Evolutionary conservation across 1,140 invertebrate genomes (phyloP).

Genomic region (Lasaia peninsularis): DNA sequence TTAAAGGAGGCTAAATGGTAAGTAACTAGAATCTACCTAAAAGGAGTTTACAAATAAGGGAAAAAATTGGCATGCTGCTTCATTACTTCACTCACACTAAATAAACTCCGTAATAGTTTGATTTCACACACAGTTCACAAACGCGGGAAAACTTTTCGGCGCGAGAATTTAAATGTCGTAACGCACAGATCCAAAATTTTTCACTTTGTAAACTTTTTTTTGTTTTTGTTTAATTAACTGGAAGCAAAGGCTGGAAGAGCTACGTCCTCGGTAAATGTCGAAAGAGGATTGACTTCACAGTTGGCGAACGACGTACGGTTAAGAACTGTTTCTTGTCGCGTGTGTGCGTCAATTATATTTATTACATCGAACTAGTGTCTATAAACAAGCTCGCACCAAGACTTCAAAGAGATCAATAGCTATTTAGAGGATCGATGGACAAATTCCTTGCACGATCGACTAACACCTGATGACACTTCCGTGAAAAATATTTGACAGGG

Average conservation of each 20-base stretch:
- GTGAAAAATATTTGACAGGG: slow-evolving; percentile 14
- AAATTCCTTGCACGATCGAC: slow-evolving; percentile 31
- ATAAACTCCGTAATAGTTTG: slow-evolving; percentile 29
- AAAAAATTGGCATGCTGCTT: slow-evolving; percentile 19
- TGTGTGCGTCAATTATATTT: slow-evolving; percentile 73
- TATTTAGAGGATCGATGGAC: slow-evolving; percentile 57
- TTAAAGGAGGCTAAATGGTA: neutral
- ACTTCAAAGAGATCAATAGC: slow-evolving; percentile 71
- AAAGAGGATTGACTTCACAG: slow-evolving; percentile 66
- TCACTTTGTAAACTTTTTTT: slow-evolving; percentile 37
- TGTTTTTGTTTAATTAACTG: slow-evolving; percentile 37
- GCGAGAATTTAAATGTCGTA: slow-evolving; percentile 49
- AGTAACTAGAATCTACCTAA: slow-evolving; percentile 1
- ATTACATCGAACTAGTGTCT: slow-evolving; percentile 65
- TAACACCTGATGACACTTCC: slow-evolving; percentile 28
- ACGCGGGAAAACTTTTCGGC: slow-evolving; percentile 29
- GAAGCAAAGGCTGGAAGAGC: slow-evolving; percentile 50
- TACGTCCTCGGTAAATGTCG: slow-evolving; percentile 61
- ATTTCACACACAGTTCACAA: slow-evolving; percentile 43
- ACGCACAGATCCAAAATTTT: slow-evolving; percentile 22
- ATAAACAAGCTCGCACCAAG: slow-evolving; percentile 60
- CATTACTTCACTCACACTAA: slow-evolving; percentile 37
- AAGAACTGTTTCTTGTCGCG: slow-evolving; percentile 55
- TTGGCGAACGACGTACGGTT: slow-evolving; percentile 52
- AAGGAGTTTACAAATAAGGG: neutral